A percentile compares a stretch with the other conserved stretches of the same genome.
Conservation (phyloP, 2,113 vertebrate genomes). For the Puffinus mauretanicus region DNA sequence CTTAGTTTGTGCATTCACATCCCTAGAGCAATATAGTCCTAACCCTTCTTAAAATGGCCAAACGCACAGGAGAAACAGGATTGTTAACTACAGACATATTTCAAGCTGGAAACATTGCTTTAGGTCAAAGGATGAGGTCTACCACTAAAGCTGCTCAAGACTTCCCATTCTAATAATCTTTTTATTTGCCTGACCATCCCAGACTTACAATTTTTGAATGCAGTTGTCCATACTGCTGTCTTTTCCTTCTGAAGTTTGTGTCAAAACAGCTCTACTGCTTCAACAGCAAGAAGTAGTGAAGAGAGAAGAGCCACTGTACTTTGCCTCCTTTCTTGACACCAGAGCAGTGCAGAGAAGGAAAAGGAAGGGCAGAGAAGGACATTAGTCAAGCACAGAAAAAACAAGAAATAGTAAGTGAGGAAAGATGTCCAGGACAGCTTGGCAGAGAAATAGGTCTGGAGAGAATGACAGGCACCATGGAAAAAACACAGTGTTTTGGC, state of each 20-base stretch:
- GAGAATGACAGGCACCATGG: not conserved
- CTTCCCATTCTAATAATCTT: not conserved
- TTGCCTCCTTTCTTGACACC: not conserved
- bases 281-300: not conserved
- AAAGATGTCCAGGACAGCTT: not conserved
- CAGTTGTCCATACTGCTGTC: not conserved
- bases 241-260: not conserved
- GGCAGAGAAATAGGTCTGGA: not conserved
- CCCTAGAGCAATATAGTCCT: slow-evolving; percentile 1
- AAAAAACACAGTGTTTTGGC: not conserved
- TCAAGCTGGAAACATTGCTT: not conserved
- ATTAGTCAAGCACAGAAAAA: not conserved
- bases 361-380: not conserved
- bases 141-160: not conserved
- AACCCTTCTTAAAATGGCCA: slow-evolving; percentile 45
- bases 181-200: not conserved
- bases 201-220: not conserved
- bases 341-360: not conserved
- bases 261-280: not conserved
- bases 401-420: not conserved
- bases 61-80: not conserved
- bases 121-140: not conserved
- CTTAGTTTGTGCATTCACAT: slow-evolving; percentile 10
- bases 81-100: not conserved
- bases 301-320: not conserved